phyloP scores from a whole-genome alignment of 2,888 invertebrate genomes.

The Empis livida region DNA sequence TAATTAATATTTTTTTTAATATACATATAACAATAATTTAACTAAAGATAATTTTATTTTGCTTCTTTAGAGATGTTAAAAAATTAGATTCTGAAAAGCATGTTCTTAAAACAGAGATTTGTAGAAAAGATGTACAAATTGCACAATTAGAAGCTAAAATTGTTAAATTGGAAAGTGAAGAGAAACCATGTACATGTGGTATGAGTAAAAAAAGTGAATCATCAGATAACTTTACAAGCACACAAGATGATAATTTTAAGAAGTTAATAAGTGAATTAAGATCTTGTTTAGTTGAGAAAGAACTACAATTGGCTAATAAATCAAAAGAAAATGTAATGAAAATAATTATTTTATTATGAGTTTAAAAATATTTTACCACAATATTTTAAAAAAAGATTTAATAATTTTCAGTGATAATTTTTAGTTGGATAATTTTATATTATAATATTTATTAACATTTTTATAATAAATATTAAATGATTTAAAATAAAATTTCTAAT shows the following conservation, averaged over 20 bases:
- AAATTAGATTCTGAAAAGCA: slow-evolving; percentile 6
- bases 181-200: neutral
- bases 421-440: no score
- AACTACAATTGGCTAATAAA: slow-evolving; percentile 1
- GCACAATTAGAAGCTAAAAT: neutral
- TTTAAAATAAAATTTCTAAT: no score
- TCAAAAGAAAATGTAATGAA: slow-evolving; percentile 7
- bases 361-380: neutral
- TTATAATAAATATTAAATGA: no score
- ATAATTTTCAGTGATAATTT: no score
- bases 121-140: slow-evolving; percentile 5
- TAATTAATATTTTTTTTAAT: slow-evolving; percentile 3
- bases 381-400: no score
- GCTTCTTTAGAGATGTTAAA: slow-evolving; percentile 6
- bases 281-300: slow-evolving; percentile 4
- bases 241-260: neutral
- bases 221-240: no score
- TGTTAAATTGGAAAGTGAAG: slow-evolving; percentile 2
- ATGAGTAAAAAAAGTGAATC: neutral
- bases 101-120: slow-evolving; percentile 5
- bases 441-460: no score
- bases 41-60: neutral
- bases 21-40: no score
- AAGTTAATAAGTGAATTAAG: slow-evolving; percentile 1
- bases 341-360: neutral